Base-by-base conservation (phyloP, 2,888 invertebrate species). In the Eilema sororculum region DNA sequence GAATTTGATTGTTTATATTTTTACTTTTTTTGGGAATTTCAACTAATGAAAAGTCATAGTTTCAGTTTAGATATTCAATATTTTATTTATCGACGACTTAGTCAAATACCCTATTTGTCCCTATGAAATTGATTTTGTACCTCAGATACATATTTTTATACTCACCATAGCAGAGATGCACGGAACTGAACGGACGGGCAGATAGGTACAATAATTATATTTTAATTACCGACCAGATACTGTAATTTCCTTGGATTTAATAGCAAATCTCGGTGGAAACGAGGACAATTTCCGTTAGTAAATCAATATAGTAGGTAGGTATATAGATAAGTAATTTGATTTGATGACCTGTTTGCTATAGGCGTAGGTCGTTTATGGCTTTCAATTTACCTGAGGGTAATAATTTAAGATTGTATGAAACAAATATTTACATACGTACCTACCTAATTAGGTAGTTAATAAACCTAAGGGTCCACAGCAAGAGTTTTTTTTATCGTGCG, bases 191-290 rank as follows among this genome's bases (percentile, higher is more conserved):
- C 46, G 46, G 56, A 66, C 57, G 37, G 56, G 46, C 69, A 76
- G 69, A 71, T 72, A 74, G 67, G 68, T 56, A 73, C 73, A 68
- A 61, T 73, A 74, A 69, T 74, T 68, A 68, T 66, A 75, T 81
- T 81, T 81, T 79, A 81, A 85, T 84, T 83, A 80, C 82, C 79
- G 75, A 65, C 63, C 70, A 30, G 46, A 61, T 73, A 74, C 70
- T 60, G 69, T 78, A 72, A 87, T 84, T 84, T 87, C 85, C 86
- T 80, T 67, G 64, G 72, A 78, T 63, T 78, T 78, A 80, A 83
- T 84, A 62, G 37, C 37, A 63, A 24, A 63, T 46, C 63, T 46
- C 25, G 46, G 10, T 20, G 63, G 63, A 16, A 63, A 28, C 25
- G 25, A 63, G 63, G n/a, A 20, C n/a, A 5, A 63, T 63, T 63